Conservation (phyloP, 2,113 vertebrate genomes). For the Tenrec ecaudatus region DNA sequence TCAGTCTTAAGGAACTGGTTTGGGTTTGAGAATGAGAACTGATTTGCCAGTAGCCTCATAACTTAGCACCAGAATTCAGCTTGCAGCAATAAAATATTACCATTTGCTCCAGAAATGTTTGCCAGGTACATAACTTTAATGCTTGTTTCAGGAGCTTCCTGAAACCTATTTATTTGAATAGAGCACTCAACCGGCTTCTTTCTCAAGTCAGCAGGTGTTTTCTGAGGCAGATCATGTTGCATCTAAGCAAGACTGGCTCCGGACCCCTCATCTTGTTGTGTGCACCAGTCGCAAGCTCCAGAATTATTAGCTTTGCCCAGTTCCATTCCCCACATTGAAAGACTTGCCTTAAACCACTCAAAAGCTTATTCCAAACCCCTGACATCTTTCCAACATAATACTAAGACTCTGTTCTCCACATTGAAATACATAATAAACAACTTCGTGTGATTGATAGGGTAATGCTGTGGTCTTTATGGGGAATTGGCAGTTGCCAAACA, state of each 20-base stretch:
- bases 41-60: neutral
- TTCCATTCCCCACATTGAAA: neutral
- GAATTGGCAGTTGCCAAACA: neutral
- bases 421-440: neutral
- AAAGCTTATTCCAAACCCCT: neutral
- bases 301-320: neutral
- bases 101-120: slow-evolving; percentile 56
- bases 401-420: neutral
- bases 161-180: slow-evolving; percentile 39
- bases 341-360: neutral
- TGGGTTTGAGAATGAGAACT: neutral
- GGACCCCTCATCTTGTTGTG: neutral
- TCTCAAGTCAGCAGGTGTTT: neutral
- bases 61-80: slow-evolving; percentile 33
- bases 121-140: neutral
- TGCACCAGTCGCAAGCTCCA: neutral
- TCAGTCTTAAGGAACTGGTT: slow-evolving; percentile 22
- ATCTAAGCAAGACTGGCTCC: neutral
- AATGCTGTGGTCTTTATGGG: neutral
- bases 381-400: neutral
- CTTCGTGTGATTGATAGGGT: neutral
- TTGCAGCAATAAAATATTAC: neutral
- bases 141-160: neutral
- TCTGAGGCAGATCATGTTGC: neutral
- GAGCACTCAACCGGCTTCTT: neutral